phyloP scores from a whole-genome alignment of 92 coral and sea anemone species.

The Diadumene lineata region DNA sequence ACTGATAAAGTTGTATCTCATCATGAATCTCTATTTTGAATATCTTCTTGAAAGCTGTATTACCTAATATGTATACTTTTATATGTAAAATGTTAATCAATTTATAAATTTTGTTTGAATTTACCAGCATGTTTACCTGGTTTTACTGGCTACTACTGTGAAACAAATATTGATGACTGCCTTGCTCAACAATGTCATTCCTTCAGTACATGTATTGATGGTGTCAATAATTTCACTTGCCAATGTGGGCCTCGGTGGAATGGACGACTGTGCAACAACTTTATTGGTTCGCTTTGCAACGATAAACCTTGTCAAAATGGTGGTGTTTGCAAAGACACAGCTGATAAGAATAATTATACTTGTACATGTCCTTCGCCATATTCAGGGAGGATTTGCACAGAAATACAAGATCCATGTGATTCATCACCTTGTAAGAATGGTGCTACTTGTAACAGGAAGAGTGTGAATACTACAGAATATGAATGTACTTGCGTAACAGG shows the following conservation, averaged over 20 bases:
- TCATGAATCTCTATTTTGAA: no score
- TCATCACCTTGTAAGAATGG: slow-evolving; percentile 66
- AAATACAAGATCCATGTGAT: slow-evolving; percentile 57
- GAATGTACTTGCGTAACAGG: slow-evolving; percentile 71
- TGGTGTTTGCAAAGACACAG: slow-evolving; percentile 67
- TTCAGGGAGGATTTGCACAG: slow-evolving; percentile 84
- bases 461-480: slow-evolving; percentile 34
- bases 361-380: slow-evolving; percentile 70
- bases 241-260: slow-evolving; percentile 83
- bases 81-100: not conserved
- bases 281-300: slow-evolving; percentile 64
- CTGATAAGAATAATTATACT: slow-evolving; percentile 83
- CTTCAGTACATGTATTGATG: slow-evolving; percentile 77
- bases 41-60: no score
- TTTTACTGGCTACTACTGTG: slow-evolving; percentile 91
- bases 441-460: slow-evolving; percentile 59
- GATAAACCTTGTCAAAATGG: slow-evolving; percentile 67
- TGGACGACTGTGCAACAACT: slow-evolving; percentile 66
- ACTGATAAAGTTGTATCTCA: no score
- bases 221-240: slow-evolving; percentile 74
- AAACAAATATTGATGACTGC: slow-evolving; percentile 84
- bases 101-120: not conserved
- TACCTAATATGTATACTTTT: no score
- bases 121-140: slow-evolving; percentile 76
- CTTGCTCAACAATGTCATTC: slow-evolving; percentile 54